Conservation (phyloP, 2,797 vertebrate species). For the Scyliorhinus canicula region DNA sequence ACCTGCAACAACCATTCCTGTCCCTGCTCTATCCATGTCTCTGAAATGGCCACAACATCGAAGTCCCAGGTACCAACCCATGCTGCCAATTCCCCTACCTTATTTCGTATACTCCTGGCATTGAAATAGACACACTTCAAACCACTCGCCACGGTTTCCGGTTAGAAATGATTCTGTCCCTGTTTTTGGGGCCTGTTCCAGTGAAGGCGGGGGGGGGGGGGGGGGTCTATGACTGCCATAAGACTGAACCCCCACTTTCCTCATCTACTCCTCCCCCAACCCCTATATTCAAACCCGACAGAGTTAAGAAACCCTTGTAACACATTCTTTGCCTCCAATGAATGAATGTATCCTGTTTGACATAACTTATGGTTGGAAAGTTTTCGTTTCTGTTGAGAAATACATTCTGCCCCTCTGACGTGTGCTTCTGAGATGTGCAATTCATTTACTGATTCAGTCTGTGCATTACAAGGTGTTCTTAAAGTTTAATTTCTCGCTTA, state of each 20-base stretch:
- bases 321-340: neutral
- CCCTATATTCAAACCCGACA: neutral
- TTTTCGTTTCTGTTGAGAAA: constrained; percentile 6
- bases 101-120: too few species aligned
- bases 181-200: neutral
- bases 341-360: constrained; percentile 32
- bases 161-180: neutral
- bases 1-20: too few species aligned
- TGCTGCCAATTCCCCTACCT: too few species aligned
- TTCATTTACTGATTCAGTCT: neutral
- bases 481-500: neutral
- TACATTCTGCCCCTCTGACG: neutral
- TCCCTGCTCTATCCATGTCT: too few species aligned
- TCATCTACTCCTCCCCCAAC: too few species aligned
- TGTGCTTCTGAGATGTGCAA: neutral
- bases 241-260: too few species aligned
- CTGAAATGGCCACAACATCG: too few species aligned
- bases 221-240: neutral
- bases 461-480: neutral
- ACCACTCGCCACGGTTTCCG: neutral
- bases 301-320: constrained; percentile 17
- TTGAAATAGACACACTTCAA: too few species aligned
- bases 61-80: too few species aligned
- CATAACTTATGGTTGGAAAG: constrained; percentile 7
- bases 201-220: neutral